Base-by-base conservation (phyloP, 2,113 vertebrate species). In the Corvus cornix region DNA sequence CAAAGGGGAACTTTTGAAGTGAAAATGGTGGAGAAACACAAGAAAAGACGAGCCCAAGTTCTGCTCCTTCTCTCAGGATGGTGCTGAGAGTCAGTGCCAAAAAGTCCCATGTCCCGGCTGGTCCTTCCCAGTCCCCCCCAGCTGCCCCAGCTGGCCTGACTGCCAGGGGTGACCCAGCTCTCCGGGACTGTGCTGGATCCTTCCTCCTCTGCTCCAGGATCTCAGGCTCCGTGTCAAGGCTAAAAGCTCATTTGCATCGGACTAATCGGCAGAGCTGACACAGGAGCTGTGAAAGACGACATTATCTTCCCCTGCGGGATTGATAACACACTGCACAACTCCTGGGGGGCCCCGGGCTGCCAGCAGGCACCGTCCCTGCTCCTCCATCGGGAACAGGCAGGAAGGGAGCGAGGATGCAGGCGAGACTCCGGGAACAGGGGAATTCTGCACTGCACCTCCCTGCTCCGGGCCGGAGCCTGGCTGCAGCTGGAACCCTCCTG, bases 331-430 rank as follows among this genome's bases (percentile, higher is more conserved):
- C 15, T 22, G 19, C 46, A 21, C 37, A 14, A 0, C 3, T 53
- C 84, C 87, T 13, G 77, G 10, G 23, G 64, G 87, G 43, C 33
- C 49, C 2, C 1, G 16, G 51, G 79, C 78, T 88, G 93, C 58
- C 66, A 30, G 9, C 70, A 68, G 79, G 8, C 62, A 26, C 39
- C 1, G 35, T 9, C 44, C 66, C 64, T 5, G 68, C 72, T 69
- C 20, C 16, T 1, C 15, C 58, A 0, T 8, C 1, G 2, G 41
- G 8, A 37, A 1, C 12, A 1, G 35, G 63, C 35, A 19, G 63
- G 35, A 30, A 51, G 15, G 55, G 35, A 76, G 41, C 1, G 4
- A 35, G 63, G 74, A 73, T 35, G 63, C 59, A 27, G 49, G 7
- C 1, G 1, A 52, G 80, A 31, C 67, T 46, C 11, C 1, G 51